Conservation (phyloP, 1,140 invertebrate genomes). For the Drosophila takahashii region DNA sequence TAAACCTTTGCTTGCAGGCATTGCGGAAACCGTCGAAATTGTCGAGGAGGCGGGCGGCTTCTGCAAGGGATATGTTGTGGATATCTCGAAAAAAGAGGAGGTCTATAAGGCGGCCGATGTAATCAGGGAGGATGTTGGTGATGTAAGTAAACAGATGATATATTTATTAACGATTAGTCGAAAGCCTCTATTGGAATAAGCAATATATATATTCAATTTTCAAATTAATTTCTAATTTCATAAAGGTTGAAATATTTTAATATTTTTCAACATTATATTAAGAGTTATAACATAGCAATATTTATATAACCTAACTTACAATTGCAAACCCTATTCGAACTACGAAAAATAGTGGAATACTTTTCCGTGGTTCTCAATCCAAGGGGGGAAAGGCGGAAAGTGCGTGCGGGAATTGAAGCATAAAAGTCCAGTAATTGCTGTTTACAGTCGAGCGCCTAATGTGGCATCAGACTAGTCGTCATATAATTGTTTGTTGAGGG, state of each 20-base stretch:
- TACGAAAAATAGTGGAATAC: not conserved
- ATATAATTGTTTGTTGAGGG: constrained; percentile 80
- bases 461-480: constrained; percentile 58
- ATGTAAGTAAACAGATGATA: constrained; percentile 87
- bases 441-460: constrained; percentile 73
- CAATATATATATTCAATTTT: too few relatives aligned
- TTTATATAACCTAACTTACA: too few relatives aligned
- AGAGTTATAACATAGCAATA: too few relatives aligned
- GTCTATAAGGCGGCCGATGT: constrained; percentile 93
- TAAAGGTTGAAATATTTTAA: too few relatives aligned
- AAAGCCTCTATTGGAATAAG: too few relatives aligned
- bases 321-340: too few relatives aligned
- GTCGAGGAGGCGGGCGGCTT: constrained; percentile 90
- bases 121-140: constrained; percentile 93
- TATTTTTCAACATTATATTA: too few relatives aligned
- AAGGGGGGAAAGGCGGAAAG: constrained; percentile 1
- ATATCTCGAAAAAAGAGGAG: constrained; percentile 91
- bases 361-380: not conserved
- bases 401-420: constrained; percentile 70
- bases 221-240: too few relatives aligned
- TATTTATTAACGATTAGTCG: not conserved
- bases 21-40: constrained; percentile 91
- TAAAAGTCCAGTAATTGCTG: constrained; percentile 74
- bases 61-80: constrained; percentile 91
- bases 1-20: constrained; percentile 85